phyloP scores from a whole-genome alignment of 2,888 invertebrate species.

The Ametastegia equiseti region DNA sequence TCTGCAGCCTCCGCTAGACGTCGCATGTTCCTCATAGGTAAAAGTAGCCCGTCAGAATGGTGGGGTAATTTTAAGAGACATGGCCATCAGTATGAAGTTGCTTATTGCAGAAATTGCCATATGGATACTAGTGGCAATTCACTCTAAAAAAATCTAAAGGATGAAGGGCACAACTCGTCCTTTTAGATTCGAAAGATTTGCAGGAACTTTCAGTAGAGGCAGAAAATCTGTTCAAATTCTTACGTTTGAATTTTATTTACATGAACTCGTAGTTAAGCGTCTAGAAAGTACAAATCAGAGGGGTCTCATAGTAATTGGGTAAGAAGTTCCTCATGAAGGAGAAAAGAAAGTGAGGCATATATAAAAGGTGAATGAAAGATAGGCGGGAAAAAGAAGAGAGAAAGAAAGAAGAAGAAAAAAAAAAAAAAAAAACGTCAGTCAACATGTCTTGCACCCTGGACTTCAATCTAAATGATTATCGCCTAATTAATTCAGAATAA shows the following conservation, averaged over 20 bases:
- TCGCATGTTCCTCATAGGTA: neutral
- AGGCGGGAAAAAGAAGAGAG: too few species aligned
- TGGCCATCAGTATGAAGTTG: too few species aligned
- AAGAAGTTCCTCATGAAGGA: neutral
- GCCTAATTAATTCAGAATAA: slow-evolving; percentile 50
- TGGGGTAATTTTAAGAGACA: neutral
- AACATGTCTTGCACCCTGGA: slow-evolving; percentile 3
- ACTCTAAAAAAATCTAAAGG: too few species aligned
- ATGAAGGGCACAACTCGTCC: too few species aligned
- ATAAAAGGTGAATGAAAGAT: neutral
- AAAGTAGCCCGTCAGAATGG: neutral
- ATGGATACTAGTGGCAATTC: too few species aligned
- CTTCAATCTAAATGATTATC: slow-evolving; percentile 41
- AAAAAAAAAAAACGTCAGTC: neutral
- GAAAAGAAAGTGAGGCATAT: neutral
- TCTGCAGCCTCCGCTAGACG: neutral
- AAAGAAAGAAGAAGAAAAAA: neutral
- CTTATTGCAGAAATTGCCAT: too few species aligned
- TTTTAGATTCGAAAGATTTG: neutral
- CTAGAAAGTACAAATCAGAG: neutral
- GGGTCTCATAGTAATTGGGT: too few species aligned
- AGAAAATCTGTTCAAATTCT: too few species aligned
- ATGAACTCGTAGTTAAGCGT: neutral
- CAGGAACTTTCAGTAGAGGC: neutral
- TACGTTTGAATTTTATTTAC: too few species aligned